Percentiles rank a stretch among this genome's conserved stretches.
These are phyloP conservation scores for Antrozous pallidus DNA, from an alignment of 2,797 vertebrate species.

Conservation along the genomic window DNA sequence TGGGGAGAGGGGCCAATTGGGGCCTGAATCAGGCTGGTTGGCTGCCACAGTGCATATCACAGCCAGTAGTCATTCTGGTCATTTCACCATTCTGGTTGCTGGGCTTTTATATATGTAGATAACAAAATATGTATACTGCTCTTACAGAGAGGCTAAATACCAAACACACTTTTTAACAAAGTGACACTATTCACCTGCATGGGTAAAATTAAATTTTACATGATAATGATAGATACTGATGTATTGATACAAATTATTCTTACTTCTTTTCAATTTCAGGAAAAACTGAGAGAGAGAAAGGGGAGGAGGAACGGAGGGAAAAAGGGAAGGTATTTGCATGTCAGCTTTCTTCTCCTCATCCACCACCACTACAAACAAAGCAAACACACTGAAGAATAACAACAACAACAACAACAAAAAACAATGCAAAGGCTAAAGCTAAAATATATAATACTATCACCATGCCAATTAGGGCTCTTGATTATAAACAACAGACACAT, in stretches of 20 bases:
- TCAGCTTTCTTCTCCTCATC: background rate
- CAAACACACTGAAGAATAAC: background rate
- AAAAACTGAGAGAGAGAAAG: background rate
- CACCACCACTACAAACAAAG: background rate
- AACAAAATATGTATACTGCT: background rate
- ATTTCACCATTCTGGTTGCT: no score
- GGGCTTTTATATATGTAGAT: no score
- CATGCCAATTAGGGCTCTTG: background rate
- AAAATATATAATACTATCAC: background rate
- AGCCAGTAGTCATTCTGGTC: no score
- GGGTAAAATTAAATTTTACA: conserved; percentile 2
- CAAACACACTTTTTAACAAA: conserved; percentile 4
- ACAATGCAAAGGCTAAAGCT: background rate
- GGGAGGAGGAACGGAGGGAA: background rate
- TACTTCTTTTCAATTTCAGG: background rate
- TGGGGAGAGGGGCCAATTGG: no score
- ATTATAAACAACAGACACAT: background rate
- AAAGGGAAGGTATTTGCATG: background rate
- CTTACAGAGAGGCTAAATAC: background rate
- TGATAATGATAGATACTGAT: background rate
- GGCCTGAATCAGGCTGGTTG: no score
- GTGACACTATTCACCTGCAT: background rate
- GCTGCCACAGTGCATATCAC: no score
- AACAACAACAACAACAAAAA: background rate
- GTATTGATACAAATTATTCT: background rate